Evolutionary conservation across 2,888 invertebrate genomes (phyloP).

Genomic region (Nebria salina): DNA sequence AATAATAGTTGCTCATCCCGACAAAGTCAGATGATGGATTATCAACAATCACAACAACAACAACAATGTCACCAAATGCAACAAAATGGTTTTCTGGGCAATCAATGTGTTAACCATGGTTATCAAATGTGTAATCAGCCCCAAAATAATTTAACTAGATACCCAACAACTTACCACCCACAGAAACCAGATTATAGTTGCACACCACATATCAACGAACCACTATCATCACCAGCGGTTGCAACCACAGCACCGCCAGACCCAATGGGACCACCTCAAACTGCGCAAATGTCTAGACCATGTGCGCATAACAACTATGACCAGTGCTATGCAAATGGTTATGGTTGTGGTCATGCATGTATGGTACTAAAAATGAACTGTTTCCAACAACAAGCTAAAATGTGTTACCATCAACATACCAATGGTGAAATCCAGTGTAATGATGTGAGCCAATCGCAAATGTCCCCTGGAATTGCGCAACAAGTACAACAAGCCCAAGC

Average conservation of each 20-base stretch:
- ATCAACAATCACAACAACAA: constrained; percentile 31
- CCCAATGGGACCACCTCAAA: constrained; percentile 56
- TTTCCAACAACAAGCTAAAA: constrained; percentile 51
- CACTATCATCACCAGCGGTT: constrained; percentile 59
- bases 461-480: constrained; percentile 62
- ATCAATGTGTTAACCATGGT: constrained; percentile 54
- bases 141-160: constrained; percentile 48
- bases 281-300: constrained; percentile 59
- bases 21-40: constrained; percentile 36
- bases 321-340: constrained; percentile 29
- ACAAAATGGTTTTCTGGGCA: constrained; percentile 18
- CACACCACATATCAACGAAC: constrained; percentile 53
- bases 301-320: constrained; percentile 54
- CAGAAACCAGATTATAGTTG: constrained; percentile 53
- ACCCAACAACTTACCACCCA: constrained; percentile 45
- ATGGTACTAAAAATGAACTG: constrained; percentile 48
- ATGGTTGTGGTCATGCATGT: constrained; percentile 44
- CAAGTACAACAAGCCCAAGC: constrained; percentile 63
- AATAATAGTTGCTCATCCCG: constrained; percentile 27
- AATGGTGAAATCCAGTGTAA: constrained; percentile 65
- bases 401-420: constrained; percentile 50
- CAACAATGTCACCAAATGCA: constrained; percentile 25
- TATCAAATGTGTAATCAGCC: constrained; percentile 55
- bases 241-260: constrained; percentile 59
- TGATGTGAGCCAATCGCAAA: constrained; percentile 67